Percentiles rank a stretch among this genome's conserved stretches.
Evolutionary conservation across 2,113 vertebrate genomes (phyloP).

Genomic region (Ceyx melanurus): DNA sequence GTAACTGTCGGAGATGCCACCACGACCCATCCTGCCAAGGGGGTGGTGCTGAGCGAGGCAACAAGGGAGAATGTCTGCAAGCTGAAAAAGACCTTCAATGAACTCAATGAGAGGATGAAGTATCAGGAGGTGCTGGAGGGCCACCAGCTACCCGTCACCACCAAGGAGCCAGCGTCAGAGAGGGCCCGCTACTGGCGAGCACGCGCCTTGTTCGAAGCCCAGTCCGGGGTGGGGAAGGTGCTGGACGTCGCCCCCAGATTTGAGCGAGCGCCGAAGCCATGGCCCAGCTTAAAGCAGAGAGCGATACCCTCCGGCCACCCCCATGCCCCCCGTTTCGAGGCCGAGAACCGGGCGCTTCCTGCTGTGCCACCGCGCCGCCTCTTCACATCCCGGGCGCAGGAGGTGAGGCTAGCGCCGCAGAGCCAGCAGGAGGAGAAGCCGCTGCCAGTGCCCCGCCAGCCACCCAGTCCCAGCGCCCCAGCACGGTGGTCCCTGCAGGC

Average conservation of each 20-base stretch:
- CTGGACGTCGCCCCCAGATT: neutral
- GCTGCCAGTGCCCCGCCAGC: neutral
- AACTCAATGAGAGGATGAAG: conserved; percentile 68
- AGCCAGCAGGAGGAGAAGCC: conserved; percentile 61
- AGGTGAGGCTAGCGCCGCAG: conserved; percentile 66
- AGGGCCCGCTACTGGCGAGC: conserved; percentile 42
- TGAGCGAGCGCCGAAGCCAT: conserved; percentile 58
- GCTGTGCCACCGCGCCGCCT: neutral
- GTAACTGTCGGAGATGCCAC: neutral
- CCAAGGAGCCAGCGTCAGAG: neutral
- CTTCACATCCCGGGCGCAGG: conserved; percentile 71
- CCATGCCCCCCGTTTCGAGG: conserved; percentile 3
- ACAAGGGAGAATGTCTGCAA: conserved; percentile 58
- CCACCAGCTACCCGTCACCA: neutral
- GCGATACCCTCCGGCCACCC: conserved; percentile 69
- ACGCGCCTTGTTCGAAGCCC: conserved; percentile 38
- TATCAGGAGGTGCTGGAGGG: conserved; percentile 50
- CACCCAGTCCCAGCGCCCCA: rapidly evolving
- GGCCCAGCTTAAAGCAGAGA: conserved; percentile 77
- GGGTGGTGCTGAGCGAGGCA: conserved; percentile 56
- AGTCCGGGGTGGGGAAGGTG: neutral
- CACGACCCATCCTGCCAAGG: conserved; percentile 38
- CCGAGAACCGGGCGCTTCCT: neutral
- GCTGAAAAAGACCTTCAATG: conserved; percentile 66
- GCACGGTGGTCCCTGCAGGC: neutral